phyloP scores from a whole-genome alignment of 2,888 invertebrate genomes.

The Chrysodeixis includens region DNA sequence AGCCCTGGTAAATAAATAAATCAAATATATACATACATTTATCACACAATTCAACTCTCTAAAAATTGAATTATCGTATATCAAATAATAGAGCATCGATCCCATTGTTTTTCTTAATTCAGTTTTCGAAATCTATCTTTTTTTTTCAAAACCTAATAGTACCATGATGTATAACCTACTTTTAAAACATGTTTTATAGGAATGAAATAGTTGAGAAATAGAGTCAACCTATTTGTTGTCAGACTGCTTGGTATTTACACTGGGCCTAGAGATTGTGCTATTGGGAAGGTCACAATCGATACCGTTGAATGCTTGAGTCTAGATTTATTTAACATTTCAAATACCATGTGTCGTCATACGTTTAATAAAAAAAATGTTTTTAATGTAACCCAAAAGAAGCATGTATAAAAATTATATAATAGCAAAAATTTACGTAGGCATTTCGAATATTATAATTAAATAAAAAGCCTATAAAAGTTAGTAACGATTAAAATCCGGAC shows the following conservation, averaged over 20 bases:
- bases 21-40: too few species aligned
- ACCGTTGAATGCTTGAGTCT: neutral
- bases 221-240: neutral
- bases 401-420: neutral
- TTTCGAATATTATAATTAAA: neutral
- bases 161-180: neutral
- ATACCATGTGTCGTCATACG: neutral
- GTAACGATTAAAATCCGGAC: constrained; percentile 17
- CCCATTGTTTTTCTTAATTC: too few species aligned
- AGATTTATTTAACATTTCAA: neutral
- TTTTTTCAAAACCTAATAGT: too few species aligned
- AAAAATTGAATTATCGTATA: too few species aligned
- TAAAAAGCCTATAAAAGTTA: neutral
- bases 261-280: neutral
- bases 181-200: neutral
- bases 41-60: too few species aligned
- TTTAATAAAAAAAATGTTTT: neutral
- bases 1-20: too few species aligned
- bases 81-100: too few species aligned
- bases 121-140: too few species aligned
- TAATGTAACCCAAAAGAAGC: neutral
- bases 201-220: neutral
- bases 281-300: constrained; percentile 4
- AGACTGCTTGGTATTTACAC: neutral
- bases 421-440: neutral